Evolutionary conservation across 2,797 vertebrate genomes (phyloP).

Genomic region (Moxostoma hubbsi): DNA sequence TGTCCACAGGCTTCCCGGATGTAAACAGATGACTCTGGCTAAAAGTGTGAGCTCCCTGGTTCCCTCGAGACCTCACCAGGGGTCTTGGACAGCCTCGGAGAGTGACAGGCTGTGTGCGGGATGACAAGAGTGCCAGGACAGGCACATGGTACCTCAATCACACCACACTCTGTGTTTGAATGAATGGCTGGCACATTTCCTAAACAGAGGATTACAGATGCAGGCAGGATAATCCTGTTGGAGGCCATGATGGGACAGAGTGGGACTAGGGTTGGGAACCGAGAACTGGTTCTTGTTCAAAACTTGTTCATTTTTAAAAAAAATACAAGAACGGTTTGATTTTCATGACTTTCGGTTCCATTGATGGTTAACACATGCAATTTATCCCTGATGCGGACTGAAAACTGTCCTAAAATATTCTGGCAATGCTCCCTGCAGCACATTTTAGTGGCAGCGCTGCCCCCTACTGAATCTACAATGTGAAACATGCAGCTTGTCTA

Average conservation of each 20-base stretch:
- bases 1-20: not conserved
- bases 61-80: not conserved
- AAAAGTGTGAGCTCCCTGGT: conserved; percentile 10
- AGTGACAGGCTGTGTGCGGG: conserved; percentile 30
- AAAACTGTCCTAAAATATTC: no score
- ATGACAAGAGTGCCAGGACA: conserved; percentile 24
- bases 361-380: no score
- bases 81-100: not conserved
- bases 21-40: conserved; percentile 25
- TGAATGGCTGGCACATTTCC: conserved; percentile 22
- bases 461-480: no score
- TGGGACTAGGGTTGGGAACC: no score
- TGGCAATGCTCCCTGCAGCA: no score
- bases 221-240: conserved; percentile 22
- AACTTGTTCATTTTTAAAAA: no score
- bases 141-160: conserved; percentile 13
- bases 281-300: no score
- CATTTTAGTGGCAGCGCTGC: no score
- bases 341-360: no score
- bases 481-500: no score
- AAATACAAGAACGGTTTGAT: no score
- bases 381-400: no score
- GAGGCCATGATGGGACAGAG: not conserved
- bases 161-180: not conserved
- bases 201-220: conserved; percentile 32